Evolutionary conservation across 2,888 invertebrate species (phyloP), one percentile per base, ranked within the genome.

Genomic region (Uloborus plumipes): DNA sequence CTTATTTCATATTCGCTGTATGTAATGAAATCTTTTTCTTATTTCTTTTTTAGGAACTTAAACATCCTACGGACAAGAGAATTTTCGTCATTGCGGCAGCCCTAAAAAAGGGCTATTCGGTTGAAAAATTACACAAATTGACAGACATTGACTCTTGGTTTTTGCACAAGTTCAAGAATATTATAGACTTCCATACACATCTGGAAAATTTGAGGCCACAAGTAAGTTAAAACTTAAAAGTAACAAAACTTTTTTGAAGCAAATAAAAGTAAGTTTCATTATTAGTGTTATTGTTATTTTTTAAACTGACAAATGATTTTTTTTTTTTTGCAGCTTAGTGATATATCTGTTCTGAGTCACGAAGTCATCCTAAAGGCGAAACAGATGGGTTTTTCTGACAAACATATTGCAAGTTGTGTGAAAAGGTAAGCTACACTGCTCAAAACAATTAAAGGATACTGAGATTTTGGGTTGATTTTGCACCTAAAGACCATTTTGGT

Each of bases 131-230:
- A n/a, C 95, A 98, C 88, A 92, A 94, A 20, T 89, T 99, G 74
- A 99, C 99, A 0, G 96, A 96, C 90, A 99, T 99, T 85, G 99
- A 99, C 89, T 91, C 92, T 71, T 99, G 99, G 99, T 99, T 99
- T 89, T 91, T 99, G 55, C 92, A 95, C 88, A 97, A 98, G 89
- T 94, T 99, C 92, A 93, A 94, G 88, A 94, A 97, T 88, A 98
- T 99, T 73, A 94, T 96, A 70, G 91, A 93, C 74, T 93, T 93
- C 87, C 93, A 94, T 79, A 90, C 89, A 18, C 87, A 90, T 1
- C 89, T 98, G 84, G 95, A 96, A 88, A 89, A 90, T 6, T 47
- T 85, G 7, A 72, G 71, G 15, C 65, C 82, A 50, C 65, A 84
- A 67, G 86, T 86, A 85, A 80, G 55, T 53, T 59, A 39, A 7